Base-by-base conservation (phyloP, 2,888 invertebrate species). In the Ennomos quercinarius region DNA sequence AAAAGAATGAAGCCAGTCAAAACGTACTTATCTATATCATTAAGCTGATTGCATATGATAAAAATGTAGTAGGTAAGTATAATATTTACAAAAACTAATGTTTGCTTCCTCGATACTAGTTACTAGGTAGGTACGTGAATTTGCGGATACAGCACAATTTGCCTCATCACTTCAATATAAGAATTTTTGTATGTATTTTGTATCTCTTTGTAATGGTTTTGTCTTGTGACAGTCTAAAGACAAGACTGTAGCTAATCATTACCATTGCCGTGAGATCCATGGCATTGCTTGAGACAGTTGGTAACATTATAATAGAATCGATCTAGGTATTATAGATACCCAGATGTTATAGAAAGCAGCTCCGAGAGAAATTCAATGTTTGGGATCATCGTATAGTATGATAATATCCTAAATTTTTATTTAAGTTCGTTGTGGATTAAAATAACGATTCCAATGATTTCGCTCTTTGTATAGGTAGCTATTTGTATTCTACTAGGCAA, bases 241-340 rank as follows among this genome's bases (percentile, higher is more conserved):
- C 57, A 68, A 72, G 73, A 59, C 72, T 72, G 67, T 73, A 67
- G 65, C 75, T 78, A 80, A 85, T 83, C 74, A 78, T 70, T 77
- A 78, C 76, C 81, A 84, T 80, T 81, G 76, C 72, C 80, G 72
- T 77, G 73, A 74, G 74, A 71, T 70, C 69, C 67, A 61, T 70
- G 74, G 76, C 78, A 83, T 86, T 86, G 78, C 81, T 76, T 75
- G 65, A 74, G 66, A 66, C 69, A 51, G 45, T 50, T 74, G 67
- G 73, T 75, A 81, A 78, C 73, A 81, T 83, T 81, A 83, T 83
- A 76, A 71, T 67, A 64, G 70, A 78, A 77, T 67, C 77, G 86
- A 83, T n/a, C n/a, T n/a, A n/a, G 17, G 3, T 1, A 17, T 17
- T 86, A 89, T 83, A 84, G 81, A 87, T 88, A 88, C 83, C 84